These are phyloP conservation scores for Todus mexicanus DNA, from an alignment of 2,797 vertebrate genomes.

Conservation along the genomic window DNA sequence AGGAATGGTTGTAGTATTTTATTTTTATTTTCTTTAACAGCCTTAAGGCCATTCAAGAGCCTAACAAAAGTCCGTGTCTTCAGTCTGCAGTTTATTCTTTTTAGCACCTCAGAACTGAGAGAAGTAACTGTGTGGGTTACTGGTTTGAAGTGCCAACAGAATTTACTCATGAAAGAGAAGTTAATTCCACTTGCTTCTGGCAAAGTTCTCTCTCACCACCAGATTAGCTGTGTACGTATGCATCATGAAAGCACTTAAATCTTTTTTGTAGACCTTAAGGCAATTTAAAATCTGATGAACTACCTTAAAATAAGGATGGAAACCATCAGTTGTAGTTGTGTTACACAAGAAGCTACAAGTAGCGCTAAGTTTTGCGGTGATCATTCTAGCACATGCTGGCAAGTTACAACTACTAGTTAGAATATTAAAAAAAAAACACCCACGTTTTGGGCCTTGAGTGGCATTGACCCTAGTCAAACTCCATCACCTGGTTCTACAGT, in stretches of 20 bases:
- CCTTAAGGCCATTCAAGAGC: neutral
- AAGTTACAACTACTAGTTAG: neutral
- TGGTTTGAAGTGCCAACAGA: neutral
- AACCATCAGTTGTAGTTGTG: neutral
- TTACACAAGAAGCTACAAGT: neutral
- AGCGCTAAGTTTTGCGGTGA: too few species aligned
- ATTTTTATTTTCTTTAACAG: neutral
- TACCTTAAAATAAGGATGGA: neutral
- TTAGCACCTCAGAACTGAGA: neutral
- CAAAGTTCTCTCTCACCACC: neutral
- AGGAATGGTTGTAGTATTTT: neutral
- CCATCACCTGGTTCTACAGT: accelerated
- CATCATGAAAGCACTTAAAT: too few species aligned
- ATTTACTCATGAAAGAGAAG: neutral
- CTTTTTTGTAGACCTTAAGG: neutral
- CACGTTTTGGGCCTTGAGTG: too few species aligned
- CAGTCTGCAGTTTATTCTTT: neutral
- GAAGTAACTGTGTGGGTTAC: neutral
- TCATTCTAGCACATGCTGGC: accelerated
- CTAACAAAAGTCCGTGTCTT: neutral
- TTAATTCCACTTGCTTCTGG: neutral
- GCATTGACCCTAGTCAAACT: too few species aligned
- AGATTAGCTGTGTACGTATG: neutral
- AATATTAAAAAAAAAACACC: neutral
- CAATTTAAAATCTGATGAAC: neutral